Evolutionary conservation across 2,113 vertebrate genomes (phyloP), one percentile per base, ranked within the genome.

Genomic region (Trogon surrucura): DNA sequence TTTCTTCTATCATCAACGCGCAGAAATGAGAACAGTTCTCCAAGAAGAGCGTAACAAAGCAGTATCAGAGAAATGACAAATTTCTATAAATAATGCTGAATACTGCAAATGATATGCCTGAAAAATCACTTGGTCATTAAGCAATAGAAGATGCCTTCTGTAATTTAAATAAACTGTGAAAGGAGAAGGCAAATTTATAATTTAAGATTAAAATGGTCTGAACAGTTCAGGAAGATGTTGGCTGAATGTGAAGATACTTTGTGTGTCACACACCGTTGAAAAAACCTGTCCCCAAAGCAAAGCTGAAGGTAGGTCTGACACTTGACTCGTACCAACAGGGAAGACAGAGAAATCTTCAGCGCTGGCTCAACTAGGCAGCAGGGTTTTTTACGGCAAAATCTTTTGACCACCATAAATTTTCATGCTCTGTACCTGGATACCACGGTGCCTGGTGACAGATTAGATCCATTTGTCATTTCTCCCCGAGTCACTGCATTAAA

Each of bases 401-500:
- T 96, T 96, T 84, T 81, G 80, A 71, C 80, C 53, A 85, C 75
- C 88, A 84, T 96, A 97, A 95, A 97, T 97, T 96, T 92, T 93
- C 90, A 86, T 65, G 75, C 69, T 90, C 48, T 86, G 32, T 91
- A 94, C 56, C 82, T 94, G 32, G 41, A 80, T 88, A 92, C 41
- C 82, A 75, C 8, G 11, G 71, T 95, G 90, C 90, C 93, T 86
- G 64, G 72, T 15, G 0, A 84, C 84, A 92, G 88, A 93, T 96
- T 90, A 94, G 65, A 94, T 69, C 88, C 48, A 91, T 96, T 92
- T 86, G 27, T 95, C 92, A 92, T 75, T 91, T 41, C 48, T 71
- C 30, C 57, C 10, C 5, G 16, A 75, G 73, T 57, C 53, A 62
- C 25, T 82, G 71, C 4, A 3, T 69, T 88, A 86, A 95, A 77